A percentile compares a stretch with the other conserved stretches of the same genome.
These are phyloP conservation scores for Cyanoliseus patagonus DNA, from an alignment of 2,113 vertebrate species.

Conservation along the genomic window DNA sequence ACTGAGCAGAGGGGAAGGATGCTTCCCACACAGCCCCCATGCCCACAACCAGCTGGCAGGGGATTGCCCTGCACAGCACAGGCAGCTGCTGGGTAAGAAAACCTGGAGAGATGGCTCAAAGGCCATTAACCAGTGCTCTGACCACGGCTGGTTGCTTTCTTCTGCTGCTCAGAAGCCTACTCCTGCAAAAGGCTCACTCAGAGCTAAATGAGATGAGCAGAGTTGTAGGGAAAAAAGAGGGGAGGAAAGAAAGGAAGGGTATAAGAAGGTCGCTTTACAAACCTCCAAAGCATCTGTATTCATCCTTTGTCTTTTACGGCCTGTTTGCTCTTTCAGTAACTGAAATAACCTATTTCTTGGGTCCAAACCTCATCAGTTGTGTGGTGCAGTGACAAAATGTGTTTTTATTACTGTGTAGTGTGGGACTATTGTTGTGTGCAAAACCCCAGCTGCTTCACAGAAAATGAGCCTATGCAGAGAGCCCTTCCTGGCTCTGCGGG, in stretches of 20 bases:
- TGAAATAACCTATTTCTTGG: background rate
- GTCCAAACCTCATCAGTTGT: background rate
- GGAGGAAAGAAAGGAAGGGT: background rate
- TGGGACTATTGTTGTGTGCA: background rate
- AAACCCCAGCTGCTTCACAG: background rate
- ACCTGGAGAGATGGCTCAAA: background rate
- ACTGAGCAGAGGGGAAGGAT: background rate
- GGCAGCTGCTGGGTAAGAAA: background rate
- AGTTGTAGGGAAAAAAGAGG: background rate
- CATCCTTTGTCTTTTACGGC: background rate
- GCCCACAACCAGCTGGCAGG: background rate
- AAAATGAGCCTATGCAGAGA: background rate
- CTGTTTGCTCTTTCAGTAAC: background rate
- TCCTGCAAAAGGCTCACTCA: background rate
- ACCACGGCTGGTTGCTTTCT: background rate
- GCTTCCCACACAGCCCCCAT: background rate
- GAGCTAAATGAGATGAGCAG: background rate
- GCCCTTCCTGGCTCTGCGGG: background rate
- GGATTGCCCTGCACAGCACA: background rate
- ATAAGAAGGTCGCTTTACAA: background rate
- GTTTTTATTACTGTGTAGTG: background rate
- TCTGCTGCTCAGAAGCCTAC: background rate
- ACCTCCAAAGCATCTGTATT: background rate
- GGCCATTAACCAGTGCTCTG: background rate
- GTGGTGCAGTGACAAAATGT: background rate